phyloP scores from a whole-genome alignment of 2,888 invertebrate species.

The Rhyacophila evoluta region DNA sequence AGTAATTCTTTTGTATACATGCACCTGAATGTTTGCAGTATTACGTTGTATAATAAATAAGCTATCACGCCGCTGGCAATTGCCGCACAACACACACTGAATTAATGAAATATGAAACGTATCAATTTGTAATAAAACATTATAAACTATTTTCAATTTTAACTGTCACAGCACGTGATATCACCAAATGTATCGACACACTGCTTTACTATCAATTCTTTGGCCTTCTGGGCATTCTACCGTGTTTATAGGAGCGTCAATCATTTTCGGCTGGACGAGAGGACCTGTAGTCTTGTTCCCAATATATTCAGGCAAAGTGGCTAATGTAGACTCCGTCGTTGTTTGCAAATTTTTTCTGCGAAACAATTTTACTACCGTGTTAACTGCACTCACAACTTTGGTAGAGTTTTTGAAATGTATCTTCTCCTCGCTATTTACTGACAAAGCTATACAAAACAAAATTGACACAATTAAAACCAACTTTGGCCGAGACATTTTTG shows the following conservation, averaged over 20 bases:
- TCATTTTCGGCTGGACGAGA: background rate
- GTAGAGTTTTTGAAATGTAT: background rate
- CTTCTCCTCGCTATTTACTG: background rate
- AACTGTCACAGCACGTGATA: background rate
- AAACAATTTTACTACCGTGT: background rate
- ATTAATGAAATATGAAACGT: too few species aligned
- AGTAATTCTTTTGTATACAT: too few species aligned
- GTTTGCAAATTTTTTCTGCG: background rate
- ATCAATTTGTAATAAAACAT: too few species aligned
- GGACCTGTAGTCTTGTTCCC: background rate
- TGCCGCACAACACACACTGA: background rate
- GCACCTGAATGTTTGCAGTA: background rate
- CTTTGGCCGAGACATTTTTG: background rate
- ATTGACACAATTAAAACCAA: background rate
- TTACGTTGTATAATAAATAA: background rate
- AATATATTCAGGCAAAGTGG: too few species aligned
- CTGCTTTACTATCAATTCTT: constrained; percentile 31
- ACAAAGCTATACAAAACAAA: background rate
- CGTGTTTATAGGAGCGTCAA: constrained; percentile 44
- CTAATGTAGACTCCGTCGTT: background rate
- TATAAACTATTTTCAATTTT: too few species aligned
- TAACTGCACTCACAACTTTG: background rate
- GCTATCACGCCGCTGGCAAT: background rate
- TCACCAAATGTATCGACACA: constrained; percentile 46
- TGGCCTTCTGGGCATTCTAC: constrained; percentile 30